Conservation (phyloP, 2,113 vertebrate species). For the Alethe diademata region DNA sequence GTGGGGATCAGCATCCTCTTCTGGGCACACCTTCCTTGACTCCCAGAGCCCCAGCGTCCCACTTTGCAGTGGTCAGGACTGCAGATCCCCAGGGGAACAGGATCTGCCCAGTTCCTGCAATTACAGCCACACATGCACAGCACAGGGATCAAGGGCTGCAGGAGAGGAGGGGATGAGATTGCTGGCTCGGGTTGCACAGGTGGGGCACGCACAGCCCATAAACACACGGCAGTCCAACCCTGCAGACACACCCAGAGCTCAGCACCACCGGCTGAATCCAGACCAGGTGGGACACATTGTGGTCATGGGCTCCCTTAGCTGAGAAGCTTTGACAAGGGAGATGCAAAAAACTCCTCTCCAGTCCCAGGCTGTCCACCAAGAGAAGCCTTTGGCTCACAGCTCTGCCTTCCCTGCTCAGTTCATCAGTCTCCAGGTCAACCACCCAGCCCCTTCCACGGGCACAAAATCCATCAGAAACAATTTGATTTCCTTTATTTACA, state of each 20-base stretch:
- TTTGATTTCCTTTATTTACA: neutral
- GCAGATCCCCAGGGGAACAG: neutral
- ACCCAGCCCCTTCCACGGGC: neutral
- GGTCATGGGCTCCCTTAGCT: neutral
- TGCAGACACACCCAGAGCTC: neutral
- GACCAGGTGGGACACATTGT: neutral
- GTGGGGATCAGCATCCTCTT: neutral
- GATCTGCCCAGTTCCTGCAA: neutral
- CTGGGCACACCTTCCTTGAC: rapidly evolving
- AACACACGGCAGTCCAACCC: neutral
- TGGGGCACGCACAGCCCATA: neutral
- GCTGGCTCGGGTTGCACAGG: neutral
- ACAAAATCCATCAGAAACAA: neutral
- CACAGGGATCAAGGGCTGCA: neutral
- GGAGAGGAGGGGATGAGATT: neutral
- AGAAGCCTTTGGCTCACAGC: neutral
- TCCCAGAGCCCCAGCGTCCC: neutral
- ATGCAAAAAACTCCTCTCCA: neutral
- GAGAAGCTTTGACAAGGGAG: rapidly evolving
- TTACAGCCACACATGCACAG: neutral
- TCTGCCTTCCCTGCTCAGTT: neutral
- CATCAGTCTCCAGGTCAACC: neutral
- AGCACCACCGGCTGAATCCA: neutral
- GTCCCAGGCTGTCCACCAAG: neutral
- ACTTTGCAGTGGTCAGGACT: neutral